A percentile compares a stretch with the other conserved stretches of the same genome.
Conservation (phyloP, 92 coral and sea anemone genomes). For the Plumapathes pennacea region DNA sequence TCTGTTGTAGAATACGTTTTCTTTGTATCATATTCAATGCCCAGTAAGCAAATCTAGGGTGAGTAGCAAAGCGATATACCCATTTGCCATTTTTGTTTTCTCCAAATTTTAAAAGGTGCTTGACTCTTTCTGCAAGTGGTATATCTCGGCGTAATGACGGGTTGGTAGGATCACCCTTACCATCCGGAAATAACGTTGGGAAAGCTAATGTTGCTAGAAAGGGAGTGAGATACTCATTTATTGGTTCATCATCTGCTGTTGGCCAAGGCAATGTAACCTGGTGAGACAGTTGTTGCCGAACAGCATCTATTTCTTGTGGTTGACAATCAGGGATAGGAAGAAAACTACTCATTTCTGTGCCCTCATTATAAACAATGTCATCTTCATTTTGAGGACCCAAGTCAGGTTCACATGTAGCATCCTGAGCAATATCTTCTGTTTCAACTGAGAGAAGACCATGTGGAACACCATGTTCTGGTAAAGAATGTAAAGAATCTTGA, state of each 20-base stretch:
- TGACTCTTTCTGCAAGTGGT: slow-evolving; percentile 24
- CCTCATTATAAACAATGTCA: slow-evolving; percentile 29
- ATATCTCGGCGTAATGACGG: slow-evolving; percentile 35
- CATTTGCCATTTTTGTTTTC: slow-evolving; percentile 43
- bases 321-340: slow-evolving; percentile 38
- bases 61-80: slow-evolving; percentile 55
- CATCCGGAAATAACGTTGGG: slow-evolving; percentile 63
- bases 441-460: slow-evolving; percentile 38
- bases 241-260: slow-evolving; percentile 45
- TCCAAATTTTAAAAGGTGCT: slow-evolving; percentile 57
- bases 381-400: slow-evolving; percentile 27
- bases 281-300: slow-evolving; percentile 32
- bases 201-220: slow-evolving; percentile 66
- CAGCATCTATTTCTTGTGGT: slow-evolving; percentile 49
- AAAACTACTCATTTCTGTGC: slow-evolving; percentile 47
- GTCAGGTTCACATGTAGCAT: slow-evolving; percentile 24
- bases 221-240: slow-evolving; percentile 58
- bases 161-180: slow-evolving; percentile 47
- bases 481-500: slow-evolving; percentile 33
- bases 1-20: slow-evolving; percentile 58
- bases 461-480: slow-evolving; percentile 67
- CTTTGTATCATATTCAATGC: slow-evolving; percentile 67
- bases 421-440: slow-evolving; percentile 21
- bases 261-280: slow-evolving; percentile 40
- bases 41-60: slow-evolving; percentile 71